Conservation (phyloP, 2,888 invertebrate genomes). For the Taenaris catops region DNA sequence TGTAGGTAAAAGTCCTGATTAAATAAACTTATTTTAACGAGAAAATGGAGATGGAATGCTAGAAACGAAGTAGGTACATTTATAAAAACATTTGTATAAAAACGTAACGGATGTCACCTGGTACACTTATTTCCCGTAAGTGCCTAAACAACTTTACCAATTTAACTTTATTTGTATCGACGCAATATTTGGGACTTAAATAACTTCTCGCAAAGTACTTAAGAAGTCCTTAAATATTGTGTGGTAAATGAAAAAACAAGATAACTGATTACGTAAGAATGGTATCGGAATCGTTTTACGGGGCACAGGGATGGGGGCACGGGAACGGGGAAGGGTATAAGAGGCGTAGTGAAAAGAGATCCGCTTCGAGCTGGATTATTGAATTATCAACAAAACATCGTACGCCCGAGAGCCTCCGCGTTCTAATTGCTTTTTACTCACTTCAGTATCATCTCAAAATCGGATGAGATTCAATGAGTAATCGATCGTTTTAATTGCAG, state of each 20-base stretch:
- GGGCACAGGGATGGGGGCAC: slow-evolving; percentile 27
- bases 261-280: slow-evolving; percentile 60
- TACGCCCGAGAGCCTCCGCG: slow-evolving; percentile 57
- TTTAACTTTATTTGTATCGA: slow-evolving; percentile 75
- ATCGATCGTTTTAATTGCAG: slow-evolving; percentile 53
- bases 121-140: slow-evolving; percentile 37
- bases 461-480: slow-evolving; percentile 54
- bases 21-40: too few species aligned
- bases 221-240: slow-evolving; percentile 48
- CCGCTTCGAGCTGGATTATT: slow-evolving; percentile 62
- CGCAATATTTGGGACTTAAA: slow-evolving; percentile 58
- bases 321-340: slow-evolving; percentile 27
- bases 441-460: slow-evolving; percentile 53
- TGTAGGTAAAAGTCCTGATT: too few species aligned
- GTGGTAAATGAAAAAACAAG: slow-evolving; percentile 58
- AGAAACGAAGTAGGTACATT: too few species aligned
- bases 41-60: too few species aligned
- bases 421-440: slow-evolving; percentile 68
- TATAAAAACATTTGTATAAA: too few species aligned
- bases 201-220: slow-evolving; percentile 55
- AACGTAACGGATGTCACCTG: slow-evolving; percentile 60
- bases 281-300: slow-evolving; percentile 43
- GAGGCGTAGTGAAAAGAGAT: slow-evolving; percentile 52
- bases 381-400: slow-evolving; percentile 75
- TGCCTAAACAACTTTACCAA: slow-evolving; percentile 60